Evolutionary conservation across 64 coral and sea anemone species (phyloP), one percentile per base, ranked within the genome.

Genomic region (Montipora sp.): DNA sequence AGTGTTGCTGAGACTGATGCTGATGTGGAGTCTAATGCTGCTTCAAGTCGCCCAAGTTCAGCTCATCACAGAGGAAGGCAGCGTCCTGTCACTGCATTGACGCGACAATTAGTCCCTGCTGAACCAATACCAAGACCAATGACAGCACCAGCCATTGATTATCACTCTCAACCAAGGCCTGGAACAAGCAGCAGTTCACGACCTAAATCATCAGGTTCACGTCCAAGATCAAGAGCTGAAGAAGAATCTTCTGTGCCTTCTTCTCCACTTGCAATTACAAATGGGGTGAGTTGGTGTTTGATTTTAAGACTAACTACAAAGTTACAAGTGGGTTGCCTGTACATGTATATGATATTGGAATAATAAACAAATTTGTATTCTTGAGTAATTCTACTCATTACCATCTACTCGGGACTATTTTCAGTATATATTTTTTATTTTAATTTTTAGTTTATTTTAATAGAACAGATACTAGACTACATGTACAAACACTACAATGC

Each of bases 21-120:
- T 61, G 93, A 94, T 94, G 92, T 87, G 18, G 95, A 97, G 63
- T 97, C 95, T 8, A 92, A 97, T 97, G 95, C 89, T 60, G 70
- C 95, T 5, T 92, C 95, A 78, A 97, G 95, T 48, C 92, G 95
- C 24, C 95, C 95, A 2, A 94, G 95, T 27, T 97, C 95, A 19
- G 95, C 95, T 13, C 87, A 93, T 48, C 57, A 84, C 4, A 79
- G 84, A 60, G 93, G 73, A 65, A 89, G 73, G 83, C 95, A 97
- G 53, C 88, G 95, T 50, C 95, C 95, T 75, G 78, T 87, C 19
- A 97, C 95, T 50, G 88, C 95, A 90, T 73, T 65, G 4, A 15
- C 83, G 23, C 60, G 83, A 67, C 53, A 87, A 80, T 19, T 67
- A 2, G 67, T 47, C 24, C 27, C 59, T 79, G 12, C 65, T 70